A percentile compares a stretch with the other conserved stretches of the same genome.
Conservation (phyloP, 2,797 vertebrate genomes). For the Aeoliscus strigatus region DNA sequence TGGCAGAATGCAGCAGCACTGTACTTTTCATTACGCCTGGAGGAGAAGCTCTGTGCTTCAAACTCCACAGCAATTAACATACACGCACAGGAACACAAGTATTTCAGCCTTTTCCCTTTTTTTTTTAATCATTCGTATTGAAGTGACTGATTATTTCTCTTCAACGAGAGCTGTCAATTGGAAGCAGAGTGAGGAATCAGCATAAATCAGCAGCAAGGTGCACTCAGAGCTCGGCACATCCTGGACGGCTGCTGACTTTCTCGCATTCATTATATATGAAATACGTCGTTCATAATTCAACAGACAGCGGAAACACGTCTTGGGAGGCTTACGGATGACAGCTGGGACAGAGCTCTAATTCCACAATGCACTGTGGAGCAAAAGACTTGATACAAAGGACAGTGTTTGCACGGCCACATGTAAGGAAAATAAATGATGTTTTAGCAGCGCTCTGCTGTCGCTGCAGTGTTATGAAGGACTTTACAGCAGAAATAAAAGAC, state of each 20-base stretch:
- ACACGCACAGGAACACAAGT: too few relatives aligned
- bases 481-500: conserved; percentile 33
- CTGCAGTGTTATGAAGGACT: conserved; percentile 40
- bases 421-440: too few relatives aligned
- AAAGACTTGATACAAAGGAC: too few relatives aligned
- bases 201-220: conserved; percentile 38
- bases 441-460: conserved; percentile 29
- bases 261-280: conserved; percentile 69
- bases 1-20: conserved; percentile 5
- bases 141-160: conserved; percentile 23
- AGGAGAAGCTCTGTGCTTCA: too few relatives aligned
- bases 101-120: too few relatives aligned
- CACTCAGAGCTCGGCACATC: conserved; percentile 41
- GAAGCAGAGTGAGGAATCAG: conserved; percentile 31
- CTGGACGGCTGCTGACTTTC: conserved; percentile 53
- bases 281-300: conserved; percentile 68
- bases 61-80: too few relatives aligned
- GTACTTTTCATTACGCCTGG: conserved; percentile 20
- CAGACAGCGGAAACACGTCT: conserved; percentile 53
- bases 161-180: conserved; percentile 22
- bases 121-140: conserved; percentile 1
- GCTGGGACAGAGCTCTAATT: conserved; percentile 1
- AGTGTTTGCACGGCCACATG: too few relatives aligned
- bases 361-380: too few relatives aligned
- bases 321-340: conserved; percentile 47